Base-by-base conservation (phyloP, 2,888 invertebrate genomes). In the Malacosoma neustria region DNA sequence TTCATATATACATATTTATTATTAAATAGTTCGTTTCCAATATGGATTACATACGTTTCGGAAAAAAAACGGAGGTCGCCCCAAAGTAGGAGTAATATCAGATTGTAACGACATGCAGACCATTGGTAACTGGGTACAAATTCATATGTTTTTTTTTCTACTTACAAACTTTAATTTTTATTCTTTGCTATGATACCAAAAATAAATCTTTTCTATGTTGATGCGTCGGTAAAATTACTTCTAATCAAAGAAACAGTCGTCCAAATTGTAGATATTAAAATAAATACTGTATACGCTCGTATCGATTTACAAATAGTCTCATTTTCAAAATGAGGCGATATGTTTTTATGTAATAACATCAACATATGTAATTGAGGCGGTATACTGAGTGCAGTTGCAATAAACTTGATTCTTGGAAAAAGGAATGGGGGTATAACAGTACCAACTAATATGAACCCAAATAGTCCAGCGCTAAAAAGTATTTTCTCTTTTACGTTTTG, bases 331-430 rank as follows among this genome's bases (percentile, higher is more conserved):
- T 41, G 43, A 9, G 34, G 33, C 0, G 59, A 30, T 6, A 70
- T 33, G 38, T 51, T 51, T 48, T 49, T 59, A 29, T 67, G 47
- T 7, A 75, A 39, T 13, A 75, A 33, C n/a, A 65, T 6, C 11
- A 73, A 33, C 64, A 75, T 62, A 39, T 77, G 75, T 1, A 72
- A 35, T 40, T 75, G 75, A 0, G 75, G 73, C 5, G 71, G 69
- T 31, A 77, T 54, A 29, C 60, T 69, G 22, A 75, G 34, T 1
- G 57, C 62, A 9, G 68, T 71, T 0, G 63, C 61, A 2, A 65
- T 1, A 34, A 51, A 45, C 39, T 67, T 67, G 2, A 63, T 29
- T 42, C 57, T 55, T 9, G 75, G 73, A 38, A 49, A 66, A 9
- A 72, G 15, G 44, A 55, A 59, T 0, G 49, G 33, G 3, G 75